phyloP scores from a whole-genome alignment of 2,888 invertebrate genomes.

The Agrochola lota region DNA sequence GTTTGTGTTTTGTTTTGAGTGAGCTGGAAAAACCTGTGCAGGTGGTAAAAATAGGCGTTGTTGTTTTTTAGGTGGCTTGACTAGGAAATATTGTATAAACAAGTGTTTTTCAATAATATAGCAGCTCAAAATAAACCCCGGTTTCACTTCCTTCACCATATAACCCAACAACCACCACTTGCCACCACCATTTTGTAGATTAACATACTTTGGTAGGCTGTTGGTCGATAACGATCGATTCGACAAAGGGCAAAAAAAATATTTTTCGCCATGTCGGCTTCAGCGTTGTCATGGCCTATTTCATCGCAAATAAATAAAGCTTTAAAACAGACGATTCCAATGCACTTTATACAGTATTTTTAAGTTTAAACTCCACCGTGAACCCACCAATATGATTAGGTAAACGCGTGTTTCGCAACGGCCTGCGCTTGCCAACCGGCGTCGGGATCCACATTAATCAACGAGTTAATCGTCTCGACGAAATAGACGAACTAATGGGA shows the following conservation, averaged over 20 bases:
- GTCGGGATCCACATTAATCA: slow-evolving; percentile 61
- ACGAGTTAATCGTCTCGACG: slow-evolving; percentile 52
- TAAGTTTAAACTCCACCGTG: slow-evolving; percentile 45
- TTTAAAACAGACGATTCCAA: not conserved
- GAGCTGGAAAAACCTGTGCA: slow-evolving; percentile 17
- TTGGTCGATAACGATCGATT: not conserved
- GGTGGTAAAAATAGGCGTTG: slow-evolving; percentile 35
- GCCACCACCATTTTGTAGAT: not conserved
- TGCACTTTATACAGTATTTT: slow-evolving; percentile 9
- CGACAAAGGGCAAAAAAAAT: not conserved
- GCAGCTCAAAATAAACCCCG: not conserved
- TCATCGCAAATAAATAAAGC: not conserved
- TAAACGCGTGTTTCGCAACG: slow-evolving; percentile 60
- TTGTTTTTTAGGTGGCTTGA: slow-evolving; percentile 8
- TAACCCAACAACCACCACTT: not conserved
- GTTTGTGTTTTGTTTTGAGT: slow-evolving; percentile 49
- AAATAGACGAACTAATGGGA: slow-evolving; percentile 58
- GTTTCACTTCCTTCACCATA: not conserved
- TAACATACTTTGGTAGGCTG: not conserved
- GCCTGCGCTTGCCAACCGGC: slow-evolving; percentile 56
- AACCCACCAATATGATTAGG: slow-evolving; percentile 59
- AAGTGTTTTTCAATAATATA: not conserved
- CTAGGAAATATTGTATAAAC: slow-evolving; percentile 7
- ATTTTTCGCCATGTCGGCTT: not conserved
- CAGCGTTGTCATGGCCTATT: not conserved